Conservation (phyloP, 2,797 vertebrate species). For the Pogonophryne albipinna region DNA sequence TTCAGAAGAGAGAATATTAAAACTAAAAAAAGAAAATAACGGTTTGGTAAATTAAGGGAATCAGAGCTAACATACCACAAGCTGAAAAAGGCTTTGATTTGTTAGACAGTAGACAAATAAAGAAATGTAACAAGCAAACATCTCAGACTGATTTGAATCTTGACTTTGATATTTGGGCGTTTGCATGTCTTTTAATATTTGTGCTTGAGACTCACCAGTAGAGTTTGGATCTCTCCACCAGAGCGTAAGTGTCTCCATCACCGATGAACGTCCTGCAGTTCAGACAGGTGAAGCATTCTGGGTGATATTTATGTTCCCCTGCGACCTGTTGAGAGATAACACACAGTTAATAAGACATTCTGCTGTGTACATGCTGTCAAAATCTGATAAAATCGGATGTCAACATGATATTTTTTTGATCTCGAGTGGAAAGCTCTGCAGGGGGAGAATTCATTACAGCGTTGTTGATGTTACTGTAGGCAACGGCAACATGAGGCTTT, state of each 20-base stretch:
- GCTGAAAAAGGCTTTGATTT: conserved; percentile 13
- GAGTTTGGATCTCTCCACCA: conserved; percentile 98
- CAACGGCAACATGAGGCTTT: conserved; percentile 39
- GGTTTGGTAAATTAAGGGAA: conserved; percentile 5
- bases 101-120: conserved; percentile 1
- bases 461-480: conserved; percentile 17
- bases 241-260: conserved; percentile 96
- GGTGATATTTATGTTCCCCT: conserved; percentile 98
- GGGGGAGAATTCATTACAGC: conserved; percentile 18
- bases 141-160: background rate
- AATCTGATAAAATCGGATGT: background rate
- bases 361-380: background rate
- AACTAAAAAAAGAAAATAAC: conserved; percentile 23
- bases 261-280: conserved; percentile 93
- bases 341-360: background rate
- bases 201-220: conserved; percentile 89
- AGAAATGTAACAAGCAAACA: background rate
- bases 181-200: background rate
- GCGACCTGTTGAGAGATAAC: conserved; percentile 87
- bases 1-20: conserved; percentile 36
- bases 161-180: background rate
- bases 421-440: background rate
- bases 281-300: conserved; percentile 97
- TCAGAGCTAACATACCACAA: background rate
- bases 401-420: conserved; percentile 17